Conservation (phyloP, 1,140 invertebrate species). For the Steinernema feltiae region DNA sequence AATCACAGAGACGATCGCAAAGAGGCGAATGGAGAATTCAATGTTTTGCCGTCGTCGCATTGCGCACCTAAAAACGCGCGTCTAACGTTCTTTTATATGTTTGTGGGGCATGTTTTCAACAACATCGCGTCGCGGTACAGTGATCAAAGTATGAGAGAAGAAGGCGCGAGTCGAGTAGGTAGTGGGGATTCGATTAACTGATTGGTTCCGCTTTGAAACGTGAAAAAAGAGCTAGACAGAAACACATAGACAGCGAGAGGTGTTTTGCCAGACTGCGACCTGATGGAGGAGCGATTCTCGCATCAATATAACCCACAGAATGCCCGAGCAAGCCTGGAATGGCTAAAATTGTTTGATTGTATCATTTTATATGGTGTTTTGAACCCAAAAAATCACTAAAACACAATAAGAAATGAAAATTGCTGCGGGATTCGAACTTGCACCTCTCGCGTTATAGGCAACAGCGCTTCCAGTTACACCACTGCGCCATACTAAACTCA, state of each 20-base stretch:
- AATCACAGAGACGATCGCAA: neutral
- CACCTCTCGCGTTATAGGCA: too few species aligned
- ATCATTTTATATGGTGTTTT: too few species aligned
- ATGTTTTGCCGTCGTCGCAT: neutral
- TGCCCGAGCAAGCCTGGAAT: conserved; percentile 43
- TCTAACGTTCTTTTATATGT: neutral
- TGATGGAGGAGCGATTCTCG: conserved; percentile 35
- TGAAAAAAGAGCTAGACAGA: neutral
- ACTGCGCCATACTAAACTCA: too few species aligned
- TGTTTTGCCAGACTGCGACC: neutral
- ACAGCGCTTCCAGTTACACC: too few species aligned
- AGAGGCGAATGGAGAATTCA: neutral
- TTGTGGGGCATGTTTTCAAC: neutral
- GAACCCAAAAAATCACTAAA: too few species aligned
- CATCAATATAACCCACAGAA: conserved; percentile 46
- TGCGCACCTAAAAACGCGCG: neutral
- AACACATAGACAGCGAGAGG: neutral
- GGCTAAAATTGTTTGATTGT: too few species aligned
- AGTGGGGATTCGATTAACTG: neutral
- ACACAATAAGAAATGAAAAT: too few species aligned
- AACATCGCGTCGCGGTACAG: neutral
- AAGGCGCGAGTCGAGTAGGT: neutral
- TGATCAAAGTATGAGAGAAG: too few species aligned
- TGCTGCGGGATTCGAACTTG: too few species aligned
- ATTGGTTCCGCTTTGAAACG: neutral